These are phyloP conservation scores for Polydrusus pterygomalis DNA, from an alignment of 2,888 invertebrate species.

Conservation along the genomic window DNA sequence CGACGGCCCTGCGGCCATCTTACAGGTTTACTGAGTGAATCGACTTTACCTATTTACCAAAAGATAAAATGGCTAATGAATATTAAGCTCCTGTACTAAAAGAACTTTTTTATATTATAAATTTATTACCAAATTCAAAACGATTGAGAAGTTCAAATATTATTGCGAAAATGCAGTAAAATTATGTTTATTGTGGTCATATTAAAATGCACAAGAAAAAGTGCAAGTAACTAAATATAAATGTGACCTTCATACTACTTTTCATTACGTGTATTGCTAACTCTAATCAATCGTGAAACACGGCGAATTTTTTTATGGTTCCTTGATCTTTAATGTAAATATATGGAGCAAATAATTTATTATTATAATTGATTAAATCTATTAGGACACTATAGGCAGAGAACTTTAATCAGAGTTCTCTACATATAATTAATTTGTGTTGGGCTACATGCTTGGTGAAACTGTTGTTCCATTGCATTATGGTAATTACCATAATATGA, in stretches of 20 bases:
- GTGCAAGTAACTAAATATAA: conserved; percentile 2
- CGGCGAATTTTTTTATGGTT: conserved; percentile 24
- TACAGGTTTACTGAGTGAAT: too few species aligned
- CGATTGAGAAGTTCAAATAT: not conserved
- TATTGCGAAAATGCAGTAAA: not conserved
- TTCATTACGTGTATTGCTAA: conserved; percentile 17
- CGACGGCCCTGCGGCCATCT: too few species aligned
- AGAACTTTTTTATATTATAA: not conserved
- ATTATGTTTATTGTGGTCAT: not conserved
- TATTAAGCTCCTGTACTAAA: too few species aligned
- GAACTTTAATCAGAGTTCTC: too few species aligned
- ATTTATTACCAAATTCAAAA: not conserved
- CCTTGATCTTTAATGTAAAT: conserved; percentile 20
- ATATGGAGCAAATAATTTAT: conserved; percentile 29
- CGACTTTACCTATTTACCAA: too few species aligned
- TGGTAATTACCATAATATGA: too few species aligned
- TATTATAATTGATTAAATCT: conserved; percentile 17
- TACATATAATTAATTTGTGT: too few species aligned
- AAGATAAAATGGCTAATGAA: too few species aligned
- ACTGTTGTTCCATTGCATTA: too few species aligned
- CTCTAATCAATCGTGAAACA: conserved; percentile 23
- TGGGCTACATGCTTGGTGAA: too few species aligned
- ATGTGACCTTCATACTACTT: conserved; percentile 23
- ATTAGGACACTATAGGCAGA: not conserved
- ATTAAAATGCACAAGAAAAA: conserved; percentile 16